Evolutionary conservation across 2,888 invertebrate species (phyloP).

Genomic region (Aplocera efformata): DNA sequence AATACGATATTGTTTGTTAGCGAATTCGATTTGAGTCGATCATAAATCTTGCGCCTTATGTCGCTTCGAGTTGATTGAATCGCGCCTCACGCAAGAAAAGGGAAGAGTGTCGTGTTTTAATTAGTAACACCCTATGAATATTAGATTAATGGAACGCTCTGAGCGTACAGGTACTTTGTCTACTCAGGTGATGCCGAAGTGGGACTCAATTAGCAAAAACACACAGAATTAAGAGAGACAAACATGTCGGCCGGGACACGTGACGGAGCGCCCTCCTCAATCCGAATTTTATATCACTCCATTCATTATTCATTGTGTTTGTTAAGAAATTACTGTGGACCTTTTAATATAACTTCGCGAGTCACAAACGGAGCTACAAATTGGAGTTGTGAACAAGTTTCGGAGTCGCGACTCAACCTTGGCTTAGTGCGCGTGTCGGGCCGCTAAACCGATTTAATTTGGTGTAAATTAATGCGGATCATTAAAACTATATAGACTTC

Average conservation of each 20-base stretch:
- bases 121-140: slow-evolving; percentile 61
- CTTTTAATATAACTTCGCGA: slow-evolving; percentile 79
- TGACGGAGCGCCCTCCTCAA: slow-evolving; percentile 67
- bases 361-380: slow-evolving; percentile 66
- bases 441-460: slow-evolving; percentile 65
- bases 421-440: slow-evolving; percentile 60
- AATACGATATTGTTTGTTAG: slow-evolving; percentile 80
- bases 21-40: slow-evolving; percentile 80
- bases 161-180: slow-evolving; percentile 24
- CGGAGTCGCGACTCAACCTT: slow-evolving; percentile 60
- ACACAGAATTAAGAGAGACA: slow-evolving; percentile 76
- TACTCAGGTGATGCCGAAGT: slow-evolving; percentile 57
- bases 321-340: slow-evolving; percentile 77
- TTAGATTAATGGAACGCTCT: slow-evolving; percentile 51
- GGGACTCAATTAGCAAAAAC: slow-evolving; percentile 77
- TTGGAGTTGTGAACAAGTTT: slow-evolving; percentile 69
- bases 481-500: slow-evolving; percentile 39
- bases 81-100: slow-evolving; percentile 51
- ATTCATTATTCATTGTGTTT: slow-evolving; percentile 77
- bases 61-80: slow-evolving; percentile 75
- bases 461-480: slow-evolving; percentile 59
- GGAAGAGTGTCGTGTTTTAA: slow-evolving; percentile 41
- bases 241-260: slow-evolving; percentile 68
- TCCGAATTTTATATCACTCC: slow-evolving; percentile 76
- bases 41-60: slow-evolving; percentile 80